These are phyloP conservation scores for Diabrotica balteata DNA, from an alignment of 2,888 invertebrate species.

Conservation along the genomic window DNA sequence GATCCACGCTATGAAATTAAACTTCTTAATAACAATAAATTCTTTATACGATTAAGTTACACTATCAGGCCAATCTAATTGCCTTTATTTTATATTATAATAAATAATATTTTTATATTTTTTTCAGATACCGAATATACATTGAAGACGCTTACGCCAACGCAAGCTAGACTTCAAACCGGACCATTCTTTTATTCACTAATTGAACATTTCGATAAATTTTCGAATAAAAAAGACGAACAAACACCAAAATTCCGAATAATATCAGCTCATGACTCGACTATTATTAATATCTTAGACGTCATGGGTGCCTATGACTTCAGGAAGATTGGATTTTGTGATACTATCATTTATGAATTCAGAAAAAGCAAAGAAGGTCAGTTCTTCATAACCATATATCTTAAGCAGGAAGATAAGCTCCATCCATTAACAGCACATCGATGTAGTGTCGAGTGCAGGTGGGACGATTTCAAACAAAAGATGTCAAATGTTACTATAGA, in stretches of 20 bases:
- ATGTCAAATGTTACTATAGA: not conserved
- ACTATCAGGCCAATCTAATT: no score
- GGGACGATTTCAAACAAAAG: not conserved
- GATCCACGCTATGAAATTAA: no score
- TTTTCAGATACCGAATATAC: not conserved
- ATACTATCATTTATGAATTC: not conserved
- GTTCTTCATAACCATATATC: not conserved
- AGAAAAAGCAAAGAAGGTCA: not conserved
- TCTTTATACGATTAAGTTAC: no score
- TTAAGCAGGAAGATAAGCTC: not conserved
- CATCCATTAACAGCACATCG: not conserved
- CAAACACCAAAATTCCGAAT: not conserved
- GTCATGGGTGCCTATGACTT: not conserved
- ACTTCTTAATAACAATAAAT: no score
- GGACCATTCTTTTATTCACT: not conserved
- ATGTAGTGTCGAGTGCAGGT: not conserved
- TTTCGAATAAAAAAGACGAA: not conserved
- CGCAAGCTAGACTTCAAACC: not conserved
- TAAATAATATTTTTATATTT: no score
- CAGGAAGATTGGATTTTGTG: not conserved
- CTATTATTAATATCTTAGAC: not conserved
- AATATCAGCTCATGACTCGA: not conserved
- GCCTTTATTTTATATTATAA: no score
- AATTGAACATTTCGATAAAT: not conserved
- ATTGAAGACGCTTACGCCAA: not conserved